Percentiles rank a stretch among this genome's conserved stretches.
Evolutionary conservation across 2,888 invertebrate species (phyloP).

Genomic region (Pedicia rivosa): DNA sequence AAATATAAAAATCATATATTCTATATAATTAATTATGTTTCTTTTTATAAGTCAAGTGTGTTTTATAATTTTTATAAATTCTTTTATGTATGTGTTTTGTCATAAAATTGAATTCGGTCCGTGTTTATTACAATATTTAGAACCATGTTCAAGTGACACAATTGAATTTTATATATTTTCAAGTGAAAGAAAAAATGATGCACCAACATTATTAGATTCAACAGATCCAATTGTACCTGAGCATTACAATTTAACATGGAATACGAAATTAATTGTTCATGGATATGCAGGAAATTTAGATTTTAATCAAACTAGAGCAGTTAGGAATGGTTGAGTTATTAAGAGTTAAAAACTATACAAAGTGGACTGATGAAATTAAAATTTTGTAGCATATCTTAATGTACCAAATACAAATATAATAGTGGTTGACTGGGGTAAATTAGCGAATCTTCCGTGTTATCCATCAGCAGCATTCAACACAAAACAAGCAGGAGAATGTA

Average conservation of each 20-base stretch:
- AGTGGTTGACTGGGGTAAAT: slow-evolving; percentile 37
- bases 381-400: slow-evolving; percentile 24
- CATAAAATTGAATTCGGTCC: slow-evolving; percentile 13
- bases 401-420: slow-evolving; percentile 28
- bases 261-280: slow-evolving; percentile 21
- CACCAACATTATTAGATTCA: slow-evolving; percentile 12
- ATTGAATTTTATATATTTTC: slow-evolving; percentile 16
- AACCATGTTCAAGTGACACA: slow-evolving; percentile 16
- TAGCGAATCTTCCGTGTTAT: slow-evolving; percentile 38
- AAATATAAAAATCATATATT: too few relatives aligned
- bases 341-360: neutral
- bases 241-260: slow-evolving; percentile 12
- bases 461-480: slow-evolving; percentile 39
- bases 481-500: slow-evolving; percentile 39
- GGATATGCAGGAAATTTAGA: slow-evolving; percentile 31
- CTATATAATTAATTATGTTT: too few relatives aligned
- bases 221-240: slow-evolving; percentile 12
- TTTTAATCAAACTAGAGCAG: slow-evolving; percentile 20
- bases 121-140: slow-evolving; percentile 16
- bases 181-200: slow-evolving; percentile 13
- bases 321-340: slow-evolving; percentile 13
- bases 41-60: too few relatives aligned
- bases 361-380: neutral
- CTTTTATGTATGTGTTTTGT: too few relatives aligned
- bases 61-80: too few relatives aligned